Evolutionary conservation across 2,113 vertebrate species (phyloP).

Genomic region (Macheiramphus alcinus): DNA sequence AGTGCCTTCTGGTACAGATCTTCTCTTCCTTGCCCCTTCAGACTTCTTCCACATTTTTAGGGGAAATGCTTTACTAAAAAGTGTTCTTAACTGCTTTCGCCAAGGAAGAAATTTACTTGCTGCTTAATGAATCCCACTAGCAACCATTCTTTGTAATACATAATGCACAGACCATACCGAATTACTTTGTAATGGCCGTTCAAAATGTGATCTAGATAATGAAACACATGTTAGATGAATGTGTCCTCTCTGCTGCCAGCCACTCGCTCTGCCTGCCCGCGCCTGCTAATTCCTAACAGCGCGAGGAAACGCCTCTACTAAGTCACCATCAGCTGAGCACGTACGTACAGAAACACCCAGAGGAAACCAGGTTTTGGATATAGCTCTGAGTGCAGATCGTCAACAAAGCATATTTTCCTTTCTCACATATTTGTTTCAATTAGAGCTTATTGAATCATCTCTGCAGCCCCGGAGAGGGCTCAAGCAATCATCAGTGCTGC

Average conservation of each 20-base stretch:
- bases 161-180: not conserved
- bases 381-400: not conserved
- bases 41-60: not conserved
- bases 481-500: not conserved
- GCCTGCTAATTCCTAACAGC: not conserved
- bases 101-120: not conserved
- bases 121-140: not conserved
- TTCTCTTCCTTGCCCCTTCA: not conserved
- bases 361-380: slow-evolving; percentile 1
- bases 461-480: not conserved
- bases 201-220: slow-evolving; percentile 33
- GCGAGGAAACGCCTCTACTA: not conserved
- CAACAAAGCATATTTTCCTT: not conserved
- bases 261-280: not conserved
- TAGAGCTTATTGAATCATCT: slow-evolving; percentile 14
- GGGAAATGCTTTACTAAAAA: not conserved
- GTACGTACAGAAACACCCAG: not conserved
- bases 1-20: not conserved
- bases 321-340: not conserved
- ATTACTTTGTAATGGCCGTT: slow-evolving; percentile 21
- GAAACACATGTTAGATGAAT: not conserved
- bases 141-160: not conserved
- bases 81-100: not conserved
- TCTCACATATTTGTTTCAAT: slow-evolving; percentile 38
- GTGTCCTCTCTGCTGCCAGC: not conserved